phyloP scores from a whole-genome alignment of 2,113 vertebrate species.

The Aphyosemion australe region DNA sequence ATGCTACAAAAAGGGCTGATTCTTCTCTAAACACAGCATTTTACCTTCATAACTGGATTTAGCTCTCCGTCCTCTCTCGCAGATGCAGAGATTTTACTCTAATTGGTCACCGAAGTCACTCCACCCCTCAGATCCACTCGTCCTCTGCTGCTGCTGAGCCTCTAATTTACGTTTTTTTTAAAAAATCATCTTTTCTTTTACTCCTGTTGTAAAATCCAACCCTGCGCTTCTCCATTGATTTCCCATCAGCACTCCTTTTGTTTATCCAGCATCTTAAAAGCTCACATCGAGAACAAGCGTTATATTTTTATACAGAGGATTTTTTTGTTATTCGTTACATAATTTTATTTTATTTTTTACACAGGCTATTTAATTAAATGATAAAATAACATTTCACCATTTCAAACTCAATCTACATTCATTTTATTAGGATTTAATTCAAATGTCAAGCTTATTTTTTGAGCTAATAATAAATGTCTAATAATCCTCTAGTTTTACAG shows the following conservation, averaged over 20 bases:
- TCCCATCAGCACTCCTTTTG: background rate
- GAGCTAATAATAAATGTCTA: background rate
- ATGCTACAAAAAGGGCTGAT: constrained; percentile 6
- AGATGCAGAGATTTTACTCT: constrained; percentile 44
- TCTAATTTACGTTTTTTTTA: constrained; percentile 25
- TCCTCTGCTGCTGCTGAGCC: background rate
- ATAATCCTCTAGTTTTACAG: background rate
- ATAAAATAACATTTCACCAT: background rate
- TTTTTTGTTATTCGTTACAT: constrained; percentile 1
- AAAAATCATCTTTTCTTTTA: constrained; percentile 2
- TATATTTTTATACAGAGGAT: constrained; percentile 22
- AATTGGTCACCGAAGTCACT: constrained; percentile 28
- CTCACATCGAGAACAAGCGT: constrained; percentile 23
- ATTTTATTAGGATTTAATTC: no score
- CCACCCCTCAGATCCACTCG: constrained; percentile 4
- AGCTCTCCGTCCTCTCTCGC: constrained; percentile 15
- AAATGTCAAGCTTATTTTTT: background rate
- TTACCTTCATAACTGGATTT: background rate
- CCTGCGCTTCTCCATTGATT: no score
- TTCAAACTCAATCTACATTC: no score
- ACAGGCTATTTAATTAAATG: background rate
- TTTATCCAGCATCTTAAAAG: constrained; percentile 32
- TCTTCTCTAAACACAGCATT: constrained; percentile 8
- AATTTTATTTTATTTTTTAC: background rate
- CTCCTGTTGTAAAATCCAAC: background rate